Conservation (phyloP, 2,888 invertebrate genomes). For the Dusona sp. region DNA sequence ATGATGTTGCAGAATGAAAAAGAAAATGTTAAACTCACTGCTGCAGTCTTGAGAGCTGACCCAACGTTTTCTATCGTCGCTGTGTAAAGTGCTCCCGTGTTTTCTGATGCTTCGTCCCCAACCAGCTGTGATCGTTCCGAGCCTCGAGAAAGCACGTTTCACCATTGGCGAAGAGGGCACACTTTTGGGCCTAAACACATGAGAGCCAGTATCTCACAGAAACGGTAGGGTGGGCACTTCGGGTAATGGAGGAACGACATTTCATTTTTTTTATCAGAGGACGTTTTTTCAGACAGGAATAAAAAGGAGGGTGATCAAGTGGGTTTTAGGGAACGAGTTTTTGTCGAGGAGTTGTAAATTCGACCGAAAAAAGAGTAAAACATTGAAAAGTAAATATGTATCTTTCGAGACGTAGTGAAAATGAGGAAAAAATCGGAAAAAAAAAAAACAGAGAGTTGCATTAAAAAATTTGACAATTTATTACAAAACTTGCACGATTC, state of each 20-base stretch:
- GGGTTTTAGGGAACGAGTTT: constrained; percentile 25
- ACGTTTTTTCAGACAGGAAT: constrained; percentile 33
- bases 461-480: background rate
- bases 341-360: constrained; percentile 25
- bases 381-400: background rate
- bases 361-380: constrained; percentile 19
- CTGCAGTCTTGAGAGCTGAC: constrained; percentile 97
- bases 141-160: constrained; percentile 95
- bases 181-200: constrained; percentile 92
- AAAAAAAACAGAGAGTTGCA: background rate
- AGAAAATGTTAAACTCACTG: constrained; percentile 87
- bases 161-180: constrained; percentile 98
- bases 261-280: constrained; percentile 29
- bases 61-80: constrained; percentile 96
- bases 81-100: constrained; percentile 92
- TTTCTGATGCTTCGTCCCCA: constrained; percentile 96
- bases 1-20: background rate
- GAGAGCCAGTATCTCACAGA: constrained; percentile 85
- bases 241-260: constrained; percentile 76
- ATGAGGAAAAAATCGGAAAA: too few species aligned
- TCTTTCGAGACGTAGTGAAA: background rate
- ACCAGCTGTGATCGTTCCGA: constrained; percentile 95
- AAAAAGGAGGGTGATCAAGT: background rate
- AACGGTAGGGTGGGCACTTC: constrained; percentile 82
- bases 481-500: background rate